Evolutionary conservation across 2,888 invertebrate genomes (phyloP).

Genomic region (Drosophila paramelanica): DNA sequence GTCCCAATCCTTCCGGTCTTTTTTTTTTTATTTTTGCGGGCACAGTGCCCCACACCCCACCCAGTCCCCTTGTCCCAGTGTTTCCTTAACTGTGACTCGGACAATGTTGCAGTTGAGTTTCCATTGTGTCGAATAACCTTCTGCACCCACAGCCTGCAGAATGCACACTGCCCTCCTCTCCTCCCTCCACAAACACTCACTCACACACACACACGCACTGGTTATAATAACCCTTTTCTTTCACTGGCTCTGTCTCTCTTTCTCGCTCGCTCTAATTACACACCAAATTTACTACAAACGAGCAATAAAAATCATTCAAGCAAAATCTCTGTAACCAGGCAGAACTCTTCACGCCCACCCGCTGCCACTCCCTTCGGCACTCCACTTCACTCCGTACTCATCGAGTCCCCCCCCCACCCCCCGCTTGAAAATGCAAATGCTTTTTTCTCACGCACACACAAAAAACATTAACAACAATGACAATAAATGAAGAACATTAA

Average conservation of each 20-base stretch:
- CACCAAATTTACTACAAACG: constrained; percentile 79
- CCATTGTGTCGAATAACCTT: constrained; percentile 55
- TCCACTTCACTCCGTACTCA: too few relatives aligned
- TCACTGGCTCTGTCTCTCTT: background rate
- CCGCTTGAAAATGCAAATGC: constrained; percentile 73
- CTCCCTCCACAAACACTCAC: background rate
- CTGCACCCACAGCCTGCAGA: constrained; percentile 7
- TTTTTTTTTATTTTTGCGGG: background rate
- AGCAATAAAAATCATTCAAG: constrained; percentile 80
- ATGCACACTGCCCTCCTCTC: constrained; percentile 9
- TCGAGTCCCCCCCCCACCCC: background rate
- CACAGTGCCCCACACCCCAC: constrained; percentile 20
- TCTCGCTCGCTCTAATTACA: constrained; percentile 64
- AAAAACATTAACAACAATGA: constrained; percentile 73
- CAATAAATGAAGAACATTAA: constrained; percentile 79
- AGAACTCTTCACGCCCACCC: background rate
- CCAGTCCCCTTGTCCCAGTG: background rate
- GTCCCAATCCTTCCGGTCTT: constrained; percentile 35
- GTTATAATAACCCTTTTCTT: constrained; percentile 1
- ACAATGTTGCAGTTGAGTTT: background rate
- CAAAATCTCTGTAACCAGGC: constrained; percentile 70
- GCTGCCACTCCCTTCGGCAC: too few relatives aligned
- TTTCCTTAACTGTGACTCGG: background rate
- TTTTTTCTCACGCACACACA: constrained; percentile 73
- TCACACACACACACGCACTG: too few relatives aligned